Conservation (phyloP, 2,797 vertebrate species). For the Premnoplex brunnescens region DNA sequence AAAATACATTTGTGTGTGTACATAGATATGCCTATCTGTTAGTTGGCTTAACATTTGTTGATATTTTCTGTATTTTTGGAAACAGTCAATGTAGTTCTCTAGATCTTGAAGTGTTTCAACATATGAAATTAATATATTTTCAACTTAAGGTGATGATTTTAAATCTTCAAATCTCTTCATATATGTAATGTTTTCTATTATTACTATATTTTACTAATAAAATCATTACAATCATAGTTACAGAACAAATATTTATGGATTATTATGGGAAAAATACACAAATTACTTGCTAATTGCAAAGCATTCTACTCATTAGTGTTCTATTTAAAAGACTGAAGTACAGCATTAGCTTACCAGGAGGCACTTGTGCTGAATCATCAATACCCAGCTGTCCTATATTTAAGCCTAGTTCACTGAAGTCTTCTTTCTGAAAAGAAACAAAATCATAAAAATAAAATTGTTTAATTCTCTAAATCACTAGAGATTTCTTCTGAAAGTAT, state of each 20-base stretch:
- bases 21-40: neutral
- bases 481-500: neutral
- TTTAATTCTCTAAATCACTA: neutral
- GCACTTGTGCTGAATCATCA: constrained; percentile 90
- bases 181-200: neutral
- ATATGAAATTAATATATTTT: neutral
- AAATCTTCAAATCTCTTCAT: neutral
- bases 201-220: neutral
- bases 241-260: neutral
- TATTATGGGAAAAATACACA: neutral
- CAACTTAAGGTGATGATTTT: neutral
- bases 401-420: constrained; percentile 88
- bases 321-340: neutral
- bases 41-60: neutral
- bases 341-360: constrained; percentile 83
- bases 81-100: neutral
- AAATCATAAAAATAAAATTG: neutral
- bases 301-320: neutral
- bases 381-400: constrained; percentile 89
- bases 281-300: neutral
- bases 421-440: constrained; percentile 83
- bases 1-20: neutral
- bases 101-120: neutral
- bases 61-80: neutral
- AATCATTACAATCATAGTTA: neutral